Base-by-base conservation (phyloP, 2,113 vertebrate genomes). In the Psophia crepitans region DNA sequence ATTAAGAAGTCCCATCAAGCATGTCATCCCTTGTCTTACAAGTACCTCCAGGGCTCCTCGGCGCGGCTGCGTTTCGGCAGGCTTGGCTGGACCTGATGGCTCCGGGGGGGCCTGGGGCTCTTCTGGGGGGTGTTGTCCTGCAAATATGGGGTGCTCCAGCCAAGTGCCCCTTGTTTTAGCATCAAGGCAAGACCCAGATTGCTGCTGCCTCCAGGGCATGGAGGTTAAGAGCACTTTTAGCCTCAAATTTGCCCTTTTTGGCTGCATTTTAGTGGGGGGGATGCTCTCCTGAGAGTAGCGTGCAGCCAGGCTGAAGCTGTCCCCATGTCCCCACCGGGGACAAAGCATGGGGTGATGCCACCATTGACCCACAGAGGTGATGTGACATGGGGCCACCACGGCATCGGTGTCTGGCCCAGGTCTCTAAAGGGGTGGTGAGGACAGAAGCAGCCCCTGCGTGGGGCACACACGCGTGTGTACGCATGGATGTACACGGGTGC, bases 1-100 rank as follows among this genome's bases (percentile, higher is more conserved):
- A 87, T 95, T 96, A 96, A 87, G 84, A 87, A 87, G 87, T 76
- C 78, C 73, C 93, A 94, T 80, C 88, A 94, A 95, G 85, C 91
- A 95, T 95, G 85, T 96, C 82, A 96, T 63, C 91, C 68, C 78
- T 93, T 95, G 95, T 93, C 91, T 96, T 95, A 93, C 95, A 95
- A 93, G 88, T 43, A 87, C 73, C 95, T 93, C 54, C 53, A 73
- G 89, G 95, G 91, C 77, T 87, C 14, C 53, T 73, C 0, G 10
- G 8, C 6, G 0, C 0, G 5, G 51, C 63, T 43, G 35, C 0
- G 0, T 46, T 84, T 53, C 5, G 0, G 27, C 57, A 51, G 68
- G 51, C 86, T 76, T 43, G 33, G 49, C 65, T 58, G 56, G 61
- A 75, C 77, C 35, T 0, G 0, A 7, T 1, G 11, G 27, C 75